These are phyloP conservation scores for Ophion obscuratus DNA, from an alignment of 2,888 invertebrate genomes.

Conservation along the genomic window DNA sequence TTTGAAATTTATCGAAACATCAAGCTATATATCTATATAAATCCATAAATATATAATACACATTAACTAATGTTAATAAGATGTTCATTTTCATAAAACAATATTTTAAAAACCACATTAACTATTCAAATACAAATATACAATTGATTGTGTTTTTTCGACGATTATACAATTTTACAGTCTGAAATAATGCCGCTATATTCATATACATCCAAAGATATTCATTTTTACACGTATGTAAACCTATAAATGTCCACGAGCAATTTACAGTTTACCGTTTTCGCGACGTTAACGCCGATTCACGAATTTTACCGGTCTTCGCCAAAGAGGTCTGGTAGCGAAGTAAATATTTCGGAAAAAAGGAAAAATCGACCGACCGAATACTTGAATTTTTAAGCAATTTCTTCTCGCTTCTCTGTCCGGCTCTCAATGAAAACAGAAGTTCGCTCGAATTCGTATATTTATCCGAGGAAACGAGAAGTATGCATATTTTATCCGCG, in stretches of 20 bases:
- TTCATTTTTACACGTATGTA: background rate
- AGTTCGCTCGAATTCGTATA: slow-evolving; percentile 45
- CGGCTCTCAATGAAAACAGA: slow-evolving; percentile 13
- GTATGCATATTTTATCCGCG: slow-evolving; percentile 30
- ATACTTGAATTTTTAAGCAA: slow-evolving; percentile 18
- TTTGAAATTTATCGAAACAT: too few species aligned
- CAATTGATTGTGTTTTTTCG: too few species aligned
- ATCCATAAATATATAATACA: too few species aligned
- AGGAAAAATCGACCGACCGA: background rate
- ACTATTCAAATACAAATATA: too few species aligned
- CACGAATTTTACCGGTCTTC: slow-evolving; percentile 37
- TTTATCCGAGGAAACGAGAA: slow-evolving; percentile 1
- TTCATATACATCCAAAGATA: background rate
- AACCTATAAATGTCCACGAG: slow-evolving; percentile 16
- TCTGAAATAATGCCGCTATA: too few species aligned
- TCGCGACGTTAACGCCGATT: background rate
- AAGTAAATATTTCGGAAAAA: slow-evolving; percentile 52
- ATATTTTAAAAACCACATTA: too few species aligned
- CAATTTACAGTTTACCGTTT: slow-evolving; percentile 24
- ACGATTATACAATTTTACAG: too few species aligned
- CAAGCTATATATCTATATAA: too few species aligned
- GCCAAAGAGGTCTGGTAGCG: slow-evolving; percentile 20
- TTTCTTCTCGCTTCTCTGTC: background rate
- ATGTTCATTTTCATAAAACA: too few species aligned
- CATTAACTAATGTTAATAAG: too few species aligned